Evolutionary conservation across 2,797 vertebrate species (phyloP), one percentile per base, ranked within the genome.

Genomic region (Sternarchorhynchus goeldii): DNA sequence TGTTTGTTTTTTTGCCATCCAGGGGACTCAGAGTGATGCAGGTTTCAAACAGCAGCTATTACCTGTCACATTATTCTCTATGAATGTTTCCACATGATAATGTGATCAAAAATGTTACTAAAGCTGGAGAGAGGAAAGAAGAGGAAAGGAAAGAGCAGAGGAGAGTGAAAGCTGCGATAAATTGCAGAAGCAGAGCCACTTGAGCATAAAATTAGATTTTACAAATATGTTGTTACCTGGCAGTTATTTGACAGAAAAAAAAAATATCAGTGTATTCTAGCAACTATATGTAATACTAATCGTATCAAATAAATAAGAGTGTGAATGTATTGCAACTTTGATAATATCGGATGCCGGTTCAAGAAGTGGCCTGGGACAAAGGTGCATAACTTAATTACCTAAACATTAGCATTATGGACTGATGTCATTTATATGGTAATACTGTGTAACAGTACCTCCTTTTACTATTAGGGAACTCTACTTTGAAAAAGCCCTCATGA

Each of bases 141-240:
- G 79, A 73, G 76, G 21, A 63, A 57, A 77, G 64, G 64, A 81
- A 85, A 69, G 62, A 76, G 84, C 81, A 86, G 82, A 85, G 83
- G 80, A 90, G 89, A 89, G 88, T 88, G 87, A 90, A 89, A 88
- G 90, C 89, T 86, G 87, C 85, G 91, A 92, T 93, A 91, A 93
- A 93, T 93, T 92, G 90, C 90, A 90, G 88, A 89, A 91, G 91
- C 93, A 90, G 89, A 93, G 88, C 88, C 92, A 93, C 92, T 93
- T 94, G 93, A 94, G 93, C 93, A 94, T 94, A 93, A 94, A 94
- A 94, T 94, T 93, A 93, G 93, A 94, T 94, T 93, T 94, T 93
- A 93, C 91, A 93, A 94, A 93, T 92, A 92, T 92, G 92, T 93
- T 94, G 93, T 93, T 93, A 93, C 92, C 92, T 93, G 93, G 92